Base-by-base conservation (phyloP, 64 coral and sea anemone species). In the Montipora foliosa region DNA sequence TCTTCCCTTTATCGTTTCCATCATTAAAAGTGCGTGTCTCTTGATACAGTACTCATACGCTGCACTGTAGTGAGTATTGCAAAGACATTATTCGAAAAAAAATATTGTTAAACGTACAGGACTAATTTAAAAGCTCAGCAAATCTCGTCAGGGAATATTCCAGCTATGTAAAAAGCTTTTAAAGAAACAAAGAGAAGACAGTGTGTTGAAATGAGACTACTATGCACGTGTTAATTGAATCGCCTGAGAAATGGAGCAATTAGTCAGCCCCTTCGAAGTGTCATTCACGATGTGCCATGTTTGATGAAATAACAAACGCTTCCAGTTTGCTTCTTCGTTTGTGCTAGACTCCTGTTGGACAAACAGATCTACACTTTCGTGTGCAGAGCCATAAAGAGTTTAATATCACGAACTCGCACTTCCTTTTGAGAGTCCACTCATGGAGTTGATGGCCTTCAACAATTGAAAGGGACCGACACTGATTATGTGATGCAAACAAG, bases 401-500 rank as follows among this genome's bases (percentile, higher is more conserved):
- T 50, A 47, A 49, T 78, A 78, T 78, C 44, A 78, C 5, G 16
- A 15, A 78, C 13, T 46, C 14, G 21, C 4, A 6, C 68, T 8
- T 71, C 8, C 5, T 21, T 71, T 71, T 21, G 8, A 78, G 16
- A 49, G 45, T 1, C 46, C 44, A 50, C 76, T 78, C 19, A 10
- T 13, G 47, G 15, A 17, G 3, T 50, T 78, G 46, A 78, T 78
- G 76, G 11, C 16, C 46, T 50, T 50, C 47, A 1, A 47, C 46
- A 78, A 48, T 78, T 49, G 19, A 49, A 47, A 78, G 16, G 47
- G 49, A 49, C 76, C 76, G 76, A 78, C 76, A 49, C 45, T 47
- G 76, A 78, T 49, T 45, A 78, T 78, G 46, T 49, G 76, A 78
- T 78, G 46, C 44, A 78, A 78, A 78, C 47, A 78, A 76, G 74